Conservation (phyloP, 2,113 vertebrate genomes). For the Daphoenositta chrysoptera region DNA sequence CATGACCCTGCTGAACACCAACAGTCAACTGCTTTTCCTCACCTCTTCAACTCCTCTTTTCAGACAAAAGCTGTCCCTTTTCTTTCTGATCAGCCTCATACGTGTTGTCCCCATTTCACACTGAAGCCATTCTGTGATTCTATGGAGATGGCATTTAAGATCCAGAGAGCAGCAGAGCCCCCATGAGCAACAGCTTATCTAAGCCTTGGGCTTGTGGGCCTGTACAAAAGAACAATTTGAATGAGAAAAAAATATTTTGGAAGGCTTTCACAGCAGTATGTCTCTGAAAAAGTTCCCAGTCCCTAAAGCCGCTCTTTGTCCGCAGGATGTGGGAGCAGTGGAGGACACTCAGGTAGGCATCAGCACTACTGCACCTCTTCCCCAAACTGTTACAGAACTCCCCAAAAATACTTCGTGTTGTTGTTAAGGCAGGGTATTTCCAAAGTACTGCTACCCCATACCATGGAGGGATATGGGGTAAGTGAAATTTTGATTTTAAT, state of each 20-base stretch:
- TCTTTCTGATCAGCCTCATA: not conserved
- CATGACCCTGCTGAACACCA: not conserved
- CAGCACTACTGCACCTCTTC: not conserved
- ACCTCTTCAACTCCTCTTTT: not conserved
- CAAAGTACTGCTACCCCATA: not conserved
- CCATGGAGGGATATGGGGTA: not conserved
- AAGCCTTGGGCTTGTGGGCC: accelerated
- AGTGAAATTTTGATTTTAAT: not conserved
- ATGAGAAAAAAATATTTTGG: not conserved
- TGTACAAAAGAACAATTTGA: not conserved
- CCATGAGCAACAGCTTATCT: not conserved
- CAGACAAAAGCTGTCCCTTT: not conserved
- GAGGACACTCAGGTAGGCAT: not conserved
- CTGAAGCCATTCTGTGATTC: not conserved
- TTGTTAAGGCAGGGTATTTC: not conserved
- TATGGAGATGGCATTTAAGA: not conserved
- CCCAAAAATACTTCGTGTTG: not conserved
- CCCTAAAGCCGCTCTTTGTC: not conserved
- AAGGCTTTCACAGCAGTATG: not conserved
- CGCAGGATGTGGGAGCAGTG: not conserved
- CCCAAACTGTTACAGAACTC: not conserved
- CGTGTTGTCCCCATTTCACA: not conserved
- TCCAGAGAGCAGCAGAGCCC: not conserved
- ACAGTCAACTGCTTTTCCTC: not conserved
- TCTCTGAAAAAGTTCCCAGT: not conserved